Evolutionary conservation across 1,140 invertebrate genomes (phyloP).

Genomic region (Euura lappo): DNA sequence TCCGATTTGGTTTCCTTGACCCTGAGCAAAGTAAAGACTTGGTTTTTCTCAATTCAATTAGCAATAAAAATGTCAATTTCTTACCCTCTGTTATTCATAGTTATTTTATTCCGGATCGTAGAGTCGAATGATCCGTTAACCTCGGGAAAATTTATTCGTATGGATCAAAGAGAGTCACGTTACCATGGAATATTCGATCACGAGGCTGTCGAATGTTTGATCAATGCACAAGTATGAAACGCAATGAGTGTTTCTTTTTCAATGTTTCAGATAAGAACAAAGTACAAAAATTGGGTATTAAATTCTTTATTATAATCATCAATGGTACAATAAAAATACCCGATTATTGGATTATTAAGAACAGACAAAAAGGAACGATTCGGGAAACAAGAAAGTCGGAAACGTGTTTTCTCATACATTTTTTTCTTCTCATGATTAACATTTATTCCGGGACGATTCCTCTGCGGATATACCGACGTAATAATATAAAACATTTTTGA

Average conservation of each 20-base stretch:
- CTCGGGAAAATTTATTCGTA: background rate
- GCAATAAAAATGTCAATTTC: background rate
- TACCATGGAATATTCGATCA: background rate
- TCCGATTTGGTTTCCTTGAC: background rate
- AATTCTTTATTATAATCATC: no score
- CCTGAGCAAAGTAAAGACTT: background rate
- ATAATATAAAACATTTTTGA: conserved; percentile 9
- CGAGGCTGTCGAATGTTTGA: background rate
- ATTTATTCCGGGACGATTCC: conserved; percentile 24
- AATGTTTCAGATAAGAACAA: background rate
- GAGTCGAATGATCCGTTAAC: background rate
- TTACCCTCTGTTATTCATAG: background rate
- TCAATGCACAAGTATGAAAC: background rate
- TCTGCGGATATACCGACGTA: background rate
- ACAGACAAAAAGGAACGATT: no score
- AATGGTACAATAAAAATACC: no score
- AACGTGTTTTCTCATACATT: no score
- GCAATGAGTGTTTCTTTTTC: background rate
- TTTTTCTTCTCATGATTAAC: conserved; percentile 20
- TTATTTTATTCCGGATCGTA: background rate
- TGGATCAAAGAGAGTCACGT: background rate
- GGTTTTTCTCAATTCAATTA: background rate
- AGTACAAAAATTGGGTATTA: no score
- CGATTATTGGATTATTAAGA: no score
- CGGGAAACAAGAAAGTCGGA: no score